Evolutionary conservation across 2,113 vertebrate genomes (phyloP).

Genomic region (Sigmodon hispidus): DNA sequence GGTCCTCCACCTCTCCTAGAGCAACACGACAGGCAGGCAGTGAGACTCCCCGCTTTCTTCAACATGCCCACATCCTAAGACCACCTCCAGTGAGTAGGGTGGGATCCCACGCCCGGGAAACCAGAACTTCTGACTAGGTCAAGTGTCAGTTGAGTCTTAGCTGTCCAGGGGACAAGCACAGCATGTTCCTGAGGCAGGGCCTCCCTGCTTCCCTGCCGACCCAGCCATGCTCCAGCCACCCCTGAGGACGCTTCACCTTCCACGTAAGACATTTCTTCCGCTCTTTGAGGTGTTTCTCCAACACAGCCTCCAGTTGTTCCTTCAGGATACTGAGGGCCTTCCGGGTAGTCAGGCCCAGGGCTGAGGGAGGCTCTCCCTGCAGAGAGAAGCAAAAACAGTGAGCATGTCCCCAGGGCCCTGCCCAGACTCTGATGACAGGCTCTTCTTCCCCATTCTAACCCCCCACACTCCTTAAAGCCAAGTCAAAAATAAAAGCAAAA

Average conservation of each 20-base stretch:
- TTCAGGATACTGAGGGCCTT: constrained; percentile 93
- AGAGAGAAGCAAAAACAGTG: not conserved
- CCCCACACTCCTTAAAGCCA: constrained; percentile 14
- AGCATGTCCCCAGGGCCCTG: not conserved
- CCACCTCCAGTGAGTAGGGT: not conserved
- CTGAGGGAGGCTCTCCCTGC: constrained; percentile 90
- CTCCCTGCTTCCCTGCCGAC: not conserved
- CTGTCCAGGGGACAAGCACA: not conserved
- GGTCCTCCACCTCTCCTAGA: constrained; percentile 90
- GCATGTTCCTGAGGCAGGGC: not conserved
- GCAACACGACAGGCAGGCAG: not conserved
- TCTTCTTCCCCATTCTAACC: not conserved
- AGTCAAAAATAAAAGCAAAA: not conserved
- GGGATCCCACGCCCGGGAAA: not conserved
- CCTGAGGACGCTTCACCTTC: constrained; percentile 85
- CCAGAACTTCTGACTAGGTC: not conserved
- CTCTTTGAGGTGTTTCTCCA: constrained; percentile 92
- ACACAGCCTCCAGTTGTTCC: constrained; percentile 91
- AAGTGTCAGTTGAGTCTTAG: accelerated
- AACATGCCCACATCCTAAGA: not conserved
- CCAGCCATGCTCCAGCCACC: not conserved
- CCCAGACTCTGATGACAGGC: accelerated
- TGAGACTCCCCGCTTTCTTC: not conserved
- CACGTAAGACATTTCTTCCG: constrained; percentile 84
- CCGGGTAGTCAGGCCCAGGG: constrained; percentile 93